Evolutionary conservation across 2,888 invertebrate species (phyloP).

Genomic region (Hetaerina titia): DNA sequence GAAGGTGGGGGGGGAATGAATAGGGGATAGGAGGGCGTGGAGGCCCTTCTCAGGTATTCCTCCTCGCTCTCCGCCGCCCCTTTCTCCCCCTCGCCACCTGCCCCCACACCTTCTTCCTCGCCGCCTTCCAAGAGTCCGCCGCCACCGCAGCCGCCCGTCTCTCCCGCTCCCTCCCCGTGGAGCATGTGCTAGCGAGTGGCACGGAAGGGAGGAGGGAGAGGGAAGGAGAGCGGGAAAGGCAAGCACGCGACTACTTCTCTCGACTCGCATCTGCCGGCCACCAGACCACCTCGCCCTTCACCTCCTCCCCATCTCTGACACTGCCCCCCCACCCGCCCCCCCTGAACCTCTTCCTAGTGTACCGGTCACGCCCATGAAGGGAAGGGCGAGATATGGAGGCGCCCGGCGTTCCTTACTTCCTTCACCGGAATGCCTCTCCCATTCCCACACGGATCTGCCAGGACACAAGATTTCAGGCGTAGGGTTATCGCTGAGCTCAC

Average conservation of each 20-base stretch:
- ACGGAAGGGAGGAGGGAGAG: not conserved
- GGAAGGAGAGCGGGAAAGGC: not conserved
- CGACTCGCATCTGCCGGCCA: conserved; percentile 24
- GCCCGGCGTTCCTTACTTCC: not conserved
- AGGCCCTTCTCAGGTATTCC: conserved; percentile 13
- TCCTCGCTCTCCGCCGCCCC: not conserved
- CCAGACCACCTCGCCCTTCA: not conserved
- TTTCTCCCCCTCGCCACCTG: not conserved
- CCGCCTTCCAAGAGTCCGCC: not conserved
- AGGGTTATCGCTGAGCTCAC: not conserved
- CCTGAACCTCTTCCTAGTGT: not conserved
- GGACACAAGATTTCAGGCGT: not conserved
- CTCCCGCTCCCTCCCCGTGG: not conserved
- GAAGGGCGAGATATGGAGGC: not conserved
- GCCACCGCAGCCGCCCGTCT: not conserved
- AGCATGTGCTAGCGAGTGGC: not conserved
- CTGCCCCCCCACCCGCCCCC: not conserved
- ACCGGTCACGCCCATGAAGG: not conserved
- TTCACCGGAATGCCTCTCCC: not conserved
- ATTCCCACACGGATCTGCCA: not conserved
- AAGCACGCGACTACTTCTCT: conserved; percentile 4
- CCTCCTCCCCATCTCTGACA: not conserved
- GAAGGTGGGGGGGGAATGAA: not conserved
- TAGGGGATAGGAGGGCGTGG: not conserved
- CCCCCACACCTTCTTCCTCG: conserved; percentile 34